Conservation (phyloP, 2,113 vertebrate genomes). For the Seriola rivoliana region DNA sequence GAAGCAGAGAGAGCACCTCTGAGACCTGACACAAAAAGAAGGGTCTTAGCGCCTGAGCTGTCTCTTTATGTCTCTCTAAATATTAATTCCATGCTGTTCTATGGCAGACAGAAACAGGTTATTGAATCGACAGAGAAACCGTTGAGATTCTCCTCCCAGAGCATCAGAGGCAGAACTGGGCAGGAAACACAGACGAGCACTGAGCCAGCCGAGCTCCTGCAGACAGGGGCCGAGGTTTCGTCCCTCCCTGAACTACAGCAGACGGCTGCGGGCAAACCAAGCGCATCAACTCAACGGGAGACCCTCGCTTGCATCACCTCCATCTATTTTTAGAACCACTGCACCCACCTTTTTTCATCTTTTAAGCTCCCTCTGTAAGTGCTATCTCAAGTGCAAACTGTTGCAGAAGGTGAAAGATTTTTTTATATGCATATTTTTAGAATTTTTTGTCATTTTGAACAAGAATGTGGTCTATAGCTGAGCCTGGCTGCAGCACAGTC, state of each 20-base stretch:
- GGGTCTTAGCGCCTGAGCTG: conserved; percentile 57
- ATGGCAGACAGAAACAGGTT: conserved; percentile 51
- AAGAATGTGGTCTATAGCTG: neutral
- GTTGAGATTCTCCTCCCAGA: conserved; percentile 17
- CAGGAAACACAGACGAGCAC: conserved; percentile 38
- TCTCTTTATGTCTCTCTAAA: conserved; percentile 64
- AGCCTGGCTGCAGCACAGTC: neutral
- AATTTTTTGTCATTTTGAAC: neutral
- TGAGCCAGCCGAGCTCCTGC: conserved; percentile 62
- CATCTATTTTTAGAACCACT: conserved; percentile 82
- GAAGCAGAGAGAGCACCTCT: conserved; percentile 56
- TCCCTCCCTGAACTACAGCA: conserved; percentile 78
- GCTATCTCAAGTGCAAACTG: conserved; percentile 47
- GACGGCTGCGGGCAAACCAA: conserved; percentile 77
- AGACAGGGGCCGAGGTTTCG: conserved; percentile 68
- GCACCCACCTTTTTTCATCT: conserved; percentile 68
- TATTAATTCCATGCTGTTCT: conserved; percentile 65
- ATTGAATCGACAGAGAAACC: conserved; percentile 57
- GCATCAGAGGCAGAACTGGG: conserved; percentile 38
- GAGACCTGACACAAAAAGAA: conserved; percentile 64
- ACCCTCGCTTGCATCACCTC: conserved; percentile 80
- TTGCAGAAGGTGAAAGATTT: conserved; percentile 13
- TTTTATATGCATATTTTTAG: neutral
- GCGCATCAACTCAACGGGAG: conserved; percentile 79
- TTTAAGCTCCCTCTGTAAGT: conserved; percentile 37